Conservation (phyloP, 64 coral and sea anemone genomes). For the Acropora yongei region DNA sequence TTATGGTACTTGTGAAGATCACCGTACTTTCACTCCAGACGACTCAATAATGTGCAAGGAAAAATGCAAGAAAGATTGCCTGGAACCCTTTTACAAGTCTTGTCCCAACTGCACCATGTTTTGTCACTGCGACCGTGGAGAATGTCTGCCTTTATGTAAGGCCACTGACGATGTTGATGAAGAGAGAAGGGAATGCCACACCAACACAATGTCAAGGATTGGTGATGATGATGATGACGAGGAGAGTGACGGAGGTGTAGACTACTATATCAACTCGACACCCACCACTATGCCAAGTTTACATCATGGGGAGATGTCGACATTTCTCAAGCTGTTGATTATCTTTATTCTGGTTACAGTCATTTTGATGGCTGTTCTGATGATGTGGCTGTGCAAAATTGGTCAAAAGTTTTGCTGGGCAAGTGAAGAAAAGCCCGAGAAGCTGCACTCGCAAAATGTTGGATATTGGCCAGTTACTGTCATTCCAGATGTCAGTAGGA, state of each 20-base stretch:
- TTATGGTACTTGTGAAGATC: conserved; percentile 79
- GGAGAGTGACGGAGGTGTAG: not conserved
- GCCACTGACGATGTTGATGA: conserved; percentile 60
- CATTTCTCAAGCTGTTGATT: conserved; percentile 82
- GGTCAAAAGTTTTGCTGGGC: conserved; percentile 82
- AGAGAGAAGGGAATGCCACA: conserved; percentile 75
- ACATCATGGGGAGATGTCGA: conserved; percentile 59
- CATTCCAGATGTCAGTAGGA: conserved; percentile 69
- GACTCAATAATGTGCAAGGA: conserved; percentile 70
- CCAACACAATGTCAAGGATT: not conserved
- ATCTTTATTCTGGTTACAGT: conserved; percentile 88
- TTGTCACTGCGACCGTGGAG: conserved; percentile 86
- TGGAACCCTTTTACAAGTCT: conserved; percentile 55
- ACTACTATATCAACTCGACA: not conserved
- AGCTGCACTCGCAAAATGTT: conserved; percentile 55
- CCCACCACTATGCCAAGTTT: not conserved
- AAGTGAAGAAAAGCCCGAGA: conserved; percentile 28
- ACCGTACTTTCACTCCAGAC: conserved; percentile 46
- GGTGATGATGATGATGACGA: not conserved
- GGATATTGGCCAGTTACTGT: conserved; percentile 79
- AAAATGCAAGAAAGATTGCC: conserved; percentile 79
- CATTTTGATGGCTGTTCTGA: conserved; percentile 71
- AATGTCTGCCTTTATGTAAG: conserved; percentile 71
- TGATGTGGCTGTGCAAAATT: conserved; percentile 86
- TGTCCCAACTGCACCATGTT: conserved; percentile 79